Percentiles rank a stretch among this genome's conserved stretches.
Evolutionary conservation across 2,797 vertebrate species (phyloP).

Genomic region (Rhinogobio ventralis): DNA sequence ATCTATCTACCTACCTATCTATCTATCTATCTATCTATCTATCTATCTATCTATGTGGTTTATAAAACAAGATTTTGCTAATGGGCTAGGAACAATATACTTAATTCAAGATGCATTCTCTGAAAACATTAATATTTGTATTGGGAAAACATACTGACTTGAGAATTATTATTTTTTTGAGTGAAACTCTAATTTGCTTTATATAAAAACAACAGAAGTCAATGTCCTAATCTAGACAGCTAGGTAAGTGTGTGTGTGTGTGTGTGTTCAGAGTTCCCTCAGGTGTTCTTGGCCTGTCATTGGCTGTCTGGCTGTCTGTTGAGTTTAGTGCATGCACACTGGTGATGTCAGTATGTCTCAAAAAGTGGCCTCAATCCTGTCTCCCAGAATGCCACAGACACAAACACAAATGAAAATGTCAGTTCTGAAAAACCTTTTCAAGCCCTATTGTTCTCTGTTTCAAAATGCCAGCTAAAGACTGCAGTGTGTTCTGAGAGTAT

Average conservation of each 20-base stretch:
- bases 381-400: slow-evolving; percentile 28
- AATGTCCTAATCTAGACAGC: background rate
- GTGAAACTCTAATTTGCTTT: background rate
- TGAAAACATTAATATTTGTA: background rate
- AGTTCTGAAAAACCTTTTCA: slow-evolving; percentile 29
- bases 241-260: background rate
- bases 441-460: slow-evolving; percentile 14
- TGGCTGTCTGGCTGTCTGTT: slow-evolving; percentile 40
- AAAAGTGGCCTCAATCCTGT: slow-evolving; percentile 20
- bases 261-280: slow-evolving; percentile 17
- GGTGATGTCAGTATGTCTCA: slow-evolving; percentile 44
- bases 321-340: slow-evolving; percentile 23
- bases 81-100: background rate
- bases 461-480: slow-evolving; percentile 41
- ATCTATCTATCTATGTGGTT: no score
- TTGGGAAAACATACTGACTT: background rate
- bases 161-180: background rate
- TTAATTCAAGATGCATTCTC: background rate
- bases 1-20: no score
- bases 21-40: no score
- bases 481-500: background rate
- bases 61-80: no score
- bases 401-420: slow-evolving; percentile 26
- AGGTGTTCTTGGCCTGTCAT: slow-evolving; percentile 23
- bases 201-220: background rate